phyloP scores from a whole-genome alignment of 2,797 vertebrate species.

The Spinus pinus region DNA sequence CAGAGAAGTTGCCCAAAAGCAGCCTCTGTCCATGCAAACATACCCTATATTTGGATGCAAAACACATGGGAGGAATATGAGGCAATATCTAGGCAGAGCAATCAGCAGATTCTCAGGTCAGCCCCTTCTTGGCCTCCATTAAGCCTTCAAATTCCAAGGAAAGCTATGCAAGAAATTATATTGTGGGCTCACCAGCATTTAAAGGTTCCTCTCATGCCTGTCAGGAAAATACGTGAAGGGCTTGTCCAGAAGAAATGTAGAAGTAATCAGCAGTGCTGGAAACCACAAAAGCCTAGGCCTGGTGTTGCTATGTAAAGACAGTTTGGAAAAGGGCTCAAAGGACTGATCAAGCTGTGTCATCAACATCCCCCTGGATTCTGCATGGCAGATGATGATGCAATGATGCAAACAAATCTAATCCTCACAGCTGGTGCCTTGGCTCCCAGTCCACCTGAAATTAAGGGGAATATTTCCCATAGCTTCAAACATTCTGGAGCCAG shows the following conservation, averaged over 20 bases:
- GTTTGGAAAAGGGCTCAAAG: background rate
- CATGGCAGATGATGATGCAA: background rate
- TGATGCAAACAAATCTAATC: conserved; percentile 18
- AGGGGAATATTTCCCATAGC: background rate
- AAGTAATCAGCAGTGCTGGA: background rate
- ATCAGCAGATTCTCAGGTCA: background rate
- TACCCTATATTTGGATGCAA: background rate
- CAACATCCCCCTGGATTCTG: background rate
- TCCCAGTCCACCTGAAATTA: background rate
- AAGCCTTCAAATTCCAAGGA: background rate
- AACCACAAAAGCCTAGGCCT: background rate
- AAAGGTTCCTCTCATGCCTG: background rate
- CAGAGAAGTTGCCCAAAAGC: background rate
- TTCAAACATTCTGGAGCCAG: background rate
- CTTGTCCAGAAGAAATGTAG: background rate
- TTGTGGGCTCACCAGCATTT: background rate
- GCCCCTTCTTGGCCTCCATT: background rate
- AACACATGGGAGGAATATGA: background rate
- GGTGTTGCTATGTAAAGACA: background rate
- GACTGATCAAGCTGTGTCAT: background rate
- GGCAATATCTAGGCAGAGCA: background rate
- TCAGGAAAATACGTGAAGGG: background rate
- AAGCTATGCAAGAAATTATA: background rate
- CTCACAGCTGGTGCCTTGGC: conserved; percentile 17
- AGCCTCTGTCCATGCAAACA: background rate